These are phyloP conservation scores for Melikaiella ostensackeni DNA, from an alignment of 2,888 invertebrate species.

Conservation along the genomic window DNA sequence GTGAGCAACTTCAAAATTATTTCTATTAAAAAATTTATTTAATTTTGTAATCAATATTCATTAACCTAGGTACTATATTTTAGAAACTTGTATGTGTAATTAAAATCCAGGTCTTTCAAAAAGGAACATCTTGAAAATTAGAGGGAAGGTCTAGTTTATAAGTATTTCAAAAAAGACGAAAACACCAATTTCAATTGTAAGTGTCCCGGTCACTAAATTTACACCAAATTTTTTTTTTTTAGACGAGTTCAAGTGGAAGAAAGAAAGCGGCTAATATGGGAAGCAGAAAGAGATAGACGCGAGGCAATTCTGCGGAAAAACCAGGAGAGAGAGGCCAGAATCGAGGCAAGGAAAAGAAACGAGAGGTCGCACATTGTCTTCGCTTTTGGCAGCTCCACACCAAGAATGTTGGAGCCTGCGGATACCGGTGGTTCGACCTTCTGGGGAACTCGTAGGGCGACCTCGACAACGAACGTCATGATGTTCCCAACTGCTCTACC, in stretches of 20 bases:
- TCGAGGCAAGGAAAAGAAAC: constrained; percentile 88
- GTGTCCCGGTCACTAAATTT: neutral
- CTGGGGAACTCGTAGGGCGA: constrained; percentile 93
- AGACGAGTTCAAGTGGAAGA: constrained; percentile 86
- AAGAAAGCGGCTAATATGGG: constrained; percentile 92
- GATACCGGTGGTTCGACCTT: constrained; percentile 87
- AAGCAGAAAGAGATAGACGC: constrained; percentile 91
- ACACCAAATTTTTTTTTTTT: constrained; percentile 41
- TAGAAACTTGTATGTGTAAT: no score
- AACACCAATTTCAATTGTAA: no score
- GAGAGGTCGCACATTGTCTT: constrained; percentile 87
- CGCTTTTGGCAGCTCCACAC: constrained; percentile 95
- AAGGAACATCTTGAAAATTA: no score
- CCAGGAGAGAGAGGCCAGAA: constrained; percentile 88
- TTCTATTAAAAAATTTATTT: neutral
- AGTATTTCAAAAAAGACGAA: no score
- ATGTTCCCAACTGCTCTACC: constrained; percentile 83
- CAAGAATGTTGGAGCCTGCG: constrained; percentile 89
- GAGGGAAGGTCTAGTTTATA: no score
- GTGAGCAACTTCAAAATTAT: neutral
- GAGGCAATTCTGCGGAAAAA: constrained; percentile 92
- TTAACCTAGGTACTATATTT: no score
- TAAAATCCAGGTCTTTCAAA: no score
- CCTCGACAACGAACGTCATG: constrained; percentile 94
- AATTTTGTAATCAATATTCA: no score